Evolutionary conservation across 2,113 vertebrate genomes (phyloP).

Genomic region (Seriola aureovittata): DNA sequence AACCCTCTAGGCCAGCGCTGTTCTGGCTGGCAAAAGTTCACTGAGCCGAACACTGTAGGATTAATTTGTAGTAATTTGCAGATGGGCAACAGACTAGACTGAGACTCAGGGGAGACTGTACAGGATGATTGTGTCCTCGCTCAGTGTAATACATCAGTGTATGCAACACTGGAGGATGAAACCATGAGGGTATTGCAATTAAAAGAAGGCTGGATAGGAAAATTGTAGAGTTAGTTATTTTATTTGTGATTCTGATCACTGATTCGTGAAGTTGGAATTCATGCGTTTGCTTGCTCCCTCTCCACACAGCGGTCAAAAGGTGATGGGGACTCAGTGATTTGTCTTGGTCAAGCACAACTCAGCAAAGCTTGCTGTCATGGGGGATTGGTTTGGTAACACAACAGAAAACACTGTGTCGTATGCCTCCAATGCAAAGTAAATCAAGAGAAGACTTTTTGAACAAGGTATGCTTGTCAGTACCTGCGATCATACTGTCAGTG

Average conservation of each 20-base stretch:
- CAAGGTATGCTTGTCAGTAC: slow-evolving; percentile 72
- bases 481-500: slow-evolving; percentile 95
- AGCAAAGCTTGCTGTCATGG: not conserved
- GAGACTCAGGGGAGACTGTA: slow-evolving; percentile 13
- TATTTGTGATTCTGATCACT: not conserved
- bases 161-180: not conserved
- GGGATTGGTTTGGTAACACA: too few species aligned
- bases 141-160: not conserved
- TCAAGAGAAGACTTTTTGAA: not conserved
- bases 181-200: not conserved
- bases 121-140: not conserved
- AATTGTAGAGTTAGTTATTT: not conserved
- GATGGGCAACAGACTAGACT: slow-evolving; percentile 56
- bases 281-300: not conserved
- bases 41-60: slow-evolving; percentile 59
- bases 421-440: not conserved
- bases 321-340: not conserved
- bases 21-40: slow-evolving; percentile 68
- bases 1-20: slow-evolving; percentile 57
- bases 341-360: not conserved
- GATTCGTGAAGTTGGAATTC: not conserved
- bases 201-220: not conserved
- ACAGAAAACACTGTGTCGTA: not conserved
- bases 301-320: slow-evolving; percentile 8
- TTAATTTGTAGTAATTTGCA: slow-evolving; percentile 70